Evolutionary conservation across 1,140 invertebrate species (phyloP).

Genomic region (Tetranychus urticae): DNA sequence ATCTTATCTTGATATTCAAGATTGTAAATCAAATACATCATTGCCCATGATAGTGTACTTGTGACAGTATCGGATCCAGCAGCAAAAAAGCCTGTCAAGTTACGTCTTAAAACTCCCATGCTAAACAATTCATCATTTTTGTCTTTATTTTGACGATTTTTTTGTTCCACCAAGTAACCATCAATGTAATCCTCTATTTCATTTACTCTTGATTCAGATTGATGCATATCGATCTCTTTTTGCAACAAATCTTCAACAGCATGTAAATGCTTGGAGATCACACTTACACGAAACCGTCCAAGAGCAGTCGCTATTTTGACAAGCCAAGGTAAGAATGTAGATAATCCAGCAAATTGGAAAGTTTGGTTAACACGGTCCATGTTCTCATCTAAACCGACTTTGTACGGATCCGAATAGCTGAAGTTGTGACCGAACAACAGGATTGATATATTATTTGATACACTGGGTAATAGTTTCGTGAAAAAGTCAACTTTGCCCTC

Average conservation of each 20-base stretch:
- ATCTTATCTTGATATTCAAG: constrained; percentile 23
- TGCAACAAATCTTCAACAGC: too few relatives aligned
- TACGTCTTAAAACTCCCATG: too few relatives aligned
- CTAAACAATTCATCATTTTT: too few relatives aligned
- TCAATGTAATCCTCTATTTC: constrained; percentile 51
- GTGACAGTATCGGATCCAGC: constrained; percentile 9
- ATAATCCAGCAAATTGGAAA: neutral
- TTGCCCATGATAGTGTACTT: constrained; percentile 25
- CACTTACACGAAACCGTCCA: neutral
- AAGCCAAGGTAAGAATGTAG: neutral
- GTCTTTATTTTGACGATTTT: too few relatives aligned
- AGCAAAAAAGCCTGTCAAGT: too few relatives aligned
- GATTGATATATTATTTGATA: constrained; percentile 13
- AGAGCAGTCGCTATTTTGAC: neutral
- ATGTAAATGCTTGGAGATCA: too few relatives aligned
- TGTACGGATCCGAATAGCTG: constrained; percentile 6
- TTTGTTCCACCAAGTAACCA: constrained; percentile 16
- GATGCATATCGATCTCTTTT: constrained; percentile 27
- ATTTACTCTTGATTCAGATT: constrained; percentile 27
- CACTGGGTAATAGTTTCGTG: neutral
- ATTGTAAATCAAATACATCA: constrained; percentile 45
- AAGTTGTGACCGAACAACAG: constrained; percentile 10
- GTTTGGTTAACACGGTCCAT: neutral
- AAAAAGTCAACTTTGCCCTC: too few relatives aligned
- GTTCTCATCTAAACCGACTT: neutral